These are phyloP conservation scores for Apistogramma diplotaenia DNA, from an alignment of 2,113 vertebrate species.

Conservation along the genomic window DNA sequence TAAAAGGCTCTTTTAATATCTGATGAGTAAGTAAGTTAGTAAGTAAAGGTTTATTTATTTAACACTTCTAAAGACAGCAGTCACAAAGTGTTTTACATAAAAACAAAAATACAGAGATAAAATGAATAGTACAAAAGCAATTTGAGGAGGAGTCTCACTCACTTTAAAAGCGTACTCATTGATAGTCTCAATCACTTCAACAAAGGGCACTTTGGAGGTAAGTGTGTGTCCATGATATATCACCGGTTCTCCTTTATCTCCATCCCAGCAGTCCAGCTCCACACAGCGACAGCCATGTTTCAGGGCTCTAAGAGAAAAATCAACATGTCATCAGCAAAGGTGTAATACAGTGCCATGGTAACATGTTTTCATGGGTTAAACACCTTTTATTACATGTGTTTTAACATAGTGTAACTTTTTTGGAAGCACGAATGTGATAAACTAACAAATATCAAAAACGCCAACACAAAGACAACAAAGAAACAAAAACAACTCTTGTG, in stretches of 20 bases:
- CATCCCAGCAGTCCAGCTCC: conserved; percentile 98
- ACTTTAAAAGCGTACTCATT: conserved; percentile 89
- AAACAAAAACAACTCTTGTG: neutral
- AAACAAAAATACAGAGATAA: no score
- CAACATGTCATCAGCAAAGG: neutral
- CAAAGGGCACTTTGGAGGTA: conserved; percentile 94
- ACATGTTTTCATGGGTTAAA: neutral
- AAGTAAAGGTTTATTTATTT: no score
- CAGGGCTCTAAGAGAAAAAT: conserved; percentile 78
- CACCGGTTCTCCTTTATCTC: conserved; percentile 85
- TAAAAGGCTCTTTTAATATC: no score
- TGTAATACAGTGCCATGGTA: neutral
- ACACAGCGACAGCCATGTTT: conserved; percentile 91
- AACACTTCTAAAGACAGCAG: no score
- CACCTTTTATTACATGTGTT: neutral
- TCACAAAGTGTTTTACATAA: no score
- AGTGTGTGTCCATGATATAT: conserved; percentile 93
- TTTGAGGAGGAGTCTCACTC: conserved; percentile 13
- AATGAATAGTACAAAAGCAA: no score
- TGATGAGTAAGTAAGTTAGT: no score
- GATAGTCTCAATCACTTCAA: conserved; percentile 86
- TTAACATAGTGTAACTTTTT: neutral
- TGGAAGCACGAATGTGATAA: neutral
- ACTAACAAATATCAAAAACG: neutral
- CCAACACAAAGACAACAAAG: neutral